Percentiles rank a stretch among this genome's conserved stretches.
These are phyloP conservation scores for Sisor rabdophorus DNA, from an alignment of 2,113 vertebrate genomes.

Conservation along the genomic window DNA sequence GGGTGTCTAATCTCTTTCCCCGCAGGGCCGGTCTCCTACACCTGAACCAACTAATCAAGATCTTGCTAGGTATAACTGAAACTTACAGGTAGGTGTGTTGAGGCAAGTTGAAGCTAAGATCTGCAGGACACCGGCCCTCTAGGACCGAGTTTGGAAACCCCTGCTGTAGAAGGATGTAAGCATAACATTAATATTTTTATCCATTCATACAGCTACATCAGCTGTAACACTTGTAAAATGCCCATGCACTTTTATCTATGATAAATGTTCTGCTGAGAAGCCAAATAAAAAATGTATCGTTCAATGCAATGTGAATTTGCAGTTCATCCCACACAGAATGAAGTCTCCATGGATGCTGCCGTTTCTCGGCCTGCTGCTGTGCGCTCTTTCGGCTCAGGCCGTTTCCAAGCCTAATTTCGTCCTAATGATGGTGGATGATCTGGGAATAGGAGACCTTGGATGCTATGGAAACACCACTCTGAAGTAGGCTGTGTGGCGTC, in stretches of 20 bases:
- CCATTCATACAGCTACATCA: too few relatives aligned
- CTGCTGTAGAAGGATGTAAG: background rate
- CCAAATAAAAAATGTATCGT: background rate
- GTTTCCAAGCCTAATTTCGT: constrained; percentile 70
- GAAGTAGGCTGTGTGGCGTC: constrained; percentile 64
- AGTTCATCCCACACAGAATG: constrained; percentile 60
- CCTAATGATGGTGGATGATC: constrained; percentile 84
- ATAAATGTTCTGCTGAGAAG: background rate
- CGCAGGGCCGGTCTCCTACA: too few relatives aligned
- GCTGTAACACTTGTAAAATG: background rate
- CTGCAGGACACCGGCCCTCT: too few relatives aligned
- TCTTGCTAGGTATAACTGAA: too few relatives aligned
- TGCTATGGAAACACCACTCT: constrained; percentile 85
- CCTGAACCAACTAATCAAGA: too few relatives aligned
- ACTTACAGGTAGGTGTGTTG: too few relatives aligned
- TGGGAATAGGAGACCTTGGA: constrained; percentile 85
- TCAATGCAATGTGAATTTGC: background rate
- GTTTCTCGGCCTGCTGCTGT: constrained; percentile 49
- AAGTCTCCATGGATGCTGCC: constrained; percentile 28
- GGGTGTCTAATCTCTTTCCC: too few relatives aligned
- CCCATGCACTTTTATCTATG: background rate
- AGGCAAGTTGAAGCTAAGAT: too few relatives aligned
- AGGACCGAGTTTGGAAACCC: too few relatives aligned
- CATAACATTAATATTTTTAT: too few relatives aligned
- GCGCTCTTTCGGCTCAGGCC: background rate